A percentile compares a stretch with the other conserved stretches of the same genome.
These are phyloP conservation scores for Drosophila ezoana DNA, from an alignment of 2,888 invertebrate species.

Conservation along the genomic window DNA sequence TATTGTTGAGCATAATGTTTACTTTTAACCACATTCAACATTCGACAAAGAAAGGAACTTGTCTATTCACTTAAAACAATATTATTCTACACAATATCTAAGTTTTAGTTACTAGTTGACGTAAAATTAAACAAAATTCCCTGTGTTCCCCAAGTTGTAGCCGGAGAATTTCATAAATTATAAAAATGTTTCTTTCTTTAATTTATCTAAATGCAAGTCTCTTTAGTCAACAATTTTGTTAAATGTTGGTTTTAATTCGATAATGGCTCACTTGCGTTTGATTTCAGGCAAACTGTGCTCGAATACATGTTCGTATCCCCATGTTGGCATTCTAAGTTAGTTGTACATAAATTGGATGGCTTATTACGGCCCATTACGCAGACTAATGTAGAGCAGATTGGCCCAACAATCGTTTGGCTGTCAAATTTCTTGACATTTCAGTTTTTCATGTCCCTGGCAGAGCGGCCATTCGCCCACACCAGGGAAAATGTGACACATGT, in stretches of 20 bases:
- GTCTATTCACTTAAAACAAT: too few species aligned
- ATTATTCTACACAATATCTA: too few species aligned
- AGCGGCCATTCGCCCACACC: not conserved
- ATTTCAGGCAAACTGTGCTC: too few species aligned
- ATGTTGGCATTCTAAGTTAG: not conserved
- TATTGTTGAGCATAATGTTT: too few species aligned
- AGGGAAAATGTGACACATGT: slow-evolving; percentile 37
- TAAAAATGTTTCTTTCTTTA: too few species aligned
- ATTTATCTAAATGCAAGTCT: too few species aligned
- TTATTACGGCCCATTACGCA: slow-evolving; percentile 18
- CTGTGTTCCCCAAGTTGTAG: too few species aligned
- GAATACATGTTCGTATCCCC: not conserved
- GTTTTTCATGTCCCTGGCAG: slow-evolving; percentile 59
- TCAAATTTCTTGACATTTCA: slow-evolving; percentile 76
- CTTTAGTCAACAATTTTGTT: not conserved
- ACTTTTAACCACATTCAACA: too few species aligned
- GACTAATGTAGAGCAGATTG: slow-evolving; percentile 47
- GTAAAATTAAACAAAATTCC: too few species aligned
- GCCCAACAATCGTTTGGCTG: slow-evolving; percentile 76
- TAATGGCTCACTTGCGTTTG: slow-evolving; percentile 11
- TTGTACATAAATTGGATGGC: slow-evolving; percentile 29
- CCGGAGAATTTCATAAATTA: too few species aligned
- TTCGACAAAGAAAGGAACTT: too few species aligned
- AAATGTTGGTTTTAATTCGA: slow-evolving; percentile 5
- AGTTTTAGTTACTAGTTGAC: too few species aligned